A percentile compares a stretch with the other conserved stretches of the same genome.
These are phyloP conservation scores for Bombyx mandarina DNA, from an alignment of 1,140 invertebrate species.

Conservation along the genomic window DNA sequence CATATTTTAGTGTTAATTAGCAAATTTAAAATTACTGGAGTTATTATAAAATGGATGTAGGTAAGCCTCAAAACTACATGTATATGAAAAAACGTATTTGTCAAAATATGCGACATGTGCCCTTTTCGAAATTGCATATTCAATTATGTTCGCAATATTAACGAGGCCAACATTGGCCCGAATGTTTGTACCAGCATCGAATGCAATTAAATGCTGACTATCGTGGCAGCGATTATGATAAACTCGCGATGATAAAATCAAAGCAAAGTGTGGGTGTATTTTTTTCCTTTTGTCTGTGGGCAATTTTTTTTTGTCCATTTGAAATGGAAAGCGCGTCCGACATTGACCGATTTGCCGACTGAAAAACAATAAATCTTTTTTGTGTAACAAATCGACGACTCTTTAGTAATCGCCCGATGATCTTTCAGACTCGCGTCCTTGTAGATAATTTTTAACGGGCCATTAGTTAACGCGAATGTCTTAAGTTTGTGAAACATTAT, in stretches of 20 bases:
- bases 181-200: neutral
- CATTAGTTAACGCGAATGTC: neutral
- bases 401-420: neutral
- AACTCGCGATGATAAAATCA: slow-evolving; percentile 4
- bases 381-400: slow-evolving; percentile 1
- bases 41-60: too few relatives aligned
- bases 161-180: neutral
- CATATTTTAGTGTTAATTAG: too few relatives aligned
- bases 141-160: neutral
- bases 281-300: slow-evolving; percentile 7
- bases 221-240: neutral
- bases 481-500: neutral
- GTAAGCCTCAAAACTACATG: too few relatives aligned
- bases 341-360: slow-evolving; percentile 48
- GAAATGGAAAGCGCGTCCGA: slow-evolving; percentile 43
- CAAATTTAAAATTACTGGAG: too few relatives aligned
- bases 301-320: slow-evolving; percentile 21
- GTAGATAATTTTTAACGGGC: slow-evolving; percentile 3
- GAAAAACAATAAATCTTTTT: slow-evolving; percentile 43
- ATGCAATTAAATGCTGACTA: neutral
- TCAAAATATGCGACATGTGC: too few relatives aligned
- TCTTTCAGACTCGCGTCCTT: slow-evolving; percentile 2
- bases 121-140: too few relatives aligned
- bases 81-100: too few relatives aligned
- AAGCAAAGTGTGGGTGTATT: slow-evolving; percentile 5